Evolutionary conservation across 2,797 vertebrate genomes (phyloP).

Genomic region (Tinamus major): DNA sequence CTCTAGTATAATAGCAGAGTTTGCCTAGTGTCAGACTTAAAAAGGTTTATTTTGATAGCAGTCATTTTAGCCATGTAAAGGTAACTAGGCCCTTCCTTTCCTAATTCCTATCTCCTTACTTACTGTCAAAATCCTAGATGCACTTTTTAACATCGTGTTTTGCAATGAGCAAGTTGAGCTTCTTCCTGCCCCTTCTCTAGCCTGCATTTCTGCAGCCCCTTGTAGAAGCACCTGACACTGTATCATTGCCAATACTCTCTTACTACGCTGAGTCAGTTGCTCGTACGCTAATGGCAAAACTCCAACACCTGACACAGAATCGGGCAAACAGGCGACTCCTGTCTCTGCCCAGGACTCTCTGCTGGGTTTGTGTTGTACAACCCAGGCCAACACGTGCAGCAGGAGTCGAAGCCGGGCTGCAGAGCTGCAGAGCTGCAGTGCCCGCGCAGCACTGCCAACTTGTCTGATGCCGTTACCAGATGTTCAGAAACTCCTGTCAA

Average conservation of each 20-base stretch:
- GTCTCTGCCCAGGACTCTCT: neutral
- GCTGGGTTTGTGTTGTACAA: neutral
- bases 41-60: neutral
- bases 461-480: neutral
- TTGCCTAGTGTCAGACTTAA: neutral
- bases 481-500: neutral
- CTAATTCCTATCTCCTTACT: neutral
- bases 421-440: too few species aligned
- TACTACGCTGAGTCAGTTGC: neutral
- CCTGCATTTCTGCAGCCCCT: neutral
- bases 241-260: neutral
- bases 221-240: neutral
- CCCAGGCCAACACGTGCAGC: neutral
- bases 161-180: neutral
- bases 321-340: neutral
- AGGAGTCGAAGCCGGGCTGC: neutral
- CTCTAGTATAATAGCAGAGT: neutral
- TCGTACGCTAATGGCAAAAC: neutral
- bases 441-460: neutral
- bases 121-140: neutral
- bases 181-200: neutral
- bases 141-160: neutral
- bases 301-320: neutral
- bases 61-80: neutral
- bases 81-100: neutral